Base-by-base conservation (phyloP, 2,888 invertebrate genomes). In the Phaonia tiefii region DNA sequence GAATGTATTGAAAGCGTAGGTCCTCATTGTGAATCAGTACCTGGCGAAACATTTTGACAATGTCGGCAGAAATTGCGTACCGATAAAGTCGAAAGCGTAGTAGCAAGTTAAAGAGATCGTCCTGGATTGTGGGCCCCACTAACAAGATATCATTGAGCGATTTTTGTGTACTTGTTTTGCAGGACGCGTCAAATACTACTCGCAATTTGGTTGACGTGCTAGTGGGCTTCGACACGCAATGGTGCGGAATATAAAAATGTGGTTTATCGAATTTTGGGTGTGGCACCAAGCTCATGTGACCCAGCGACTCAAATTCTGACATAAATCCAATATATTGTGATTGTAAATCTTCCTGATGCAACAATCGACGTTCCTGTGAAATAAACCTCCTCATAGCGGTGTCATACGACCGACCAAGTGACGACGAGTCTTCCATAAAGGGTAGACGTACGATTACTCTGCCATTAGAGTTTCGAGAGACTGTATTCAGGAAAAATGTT, bases 281-380 rank as follows among this genome's bases (percentile, higher is more conserved):
- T 20, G 11, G 22, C 2, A 80, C 75, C 1, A 72, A 39, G 10
- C 69, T 58, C 78, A 84, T 91, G 92, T 42, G 91, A 89, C 73
- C 94, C n/a, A n/a, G n/a, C n/a, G n/a, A n/a, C n/a, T n/a, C n/a
- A n/a, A n/a, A n/a, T n/a, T n/a, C n/a, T n/a, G n/a, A n/a, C n/a
- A n/a, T n/a, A n/a, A n/a, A n/a, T n/a, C n/a, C n/a, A n/a, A n/a
- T n/a, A n/a, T n/a, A n/a, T n/a, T n/a, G n/a, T n/a, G n/a, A n/a
- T n/a, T n/a, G n/a, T n/a, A n/a, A n/a, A n/a, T n/a, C n/a, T n/a
- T n/a, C n/a, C n/a, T n/a, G n/a, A n/a, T n/a, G n/a, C n/a, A n/a
- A n/a, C n/a, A n/a, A n/a, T n/a, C n/a, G n/a, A n/a, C n/a, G n/a
- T n/a, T n/a, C n/a, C n/a, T n/a, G n/a, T n/a, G 93, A 85, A 65